Percentiles rank a stretch among this genome's conserved stretches.
Evolutionary conservation across 2,888 invertebrate species (phyloP).

Genomic region (Nematopogon swammerdamellus): DNA sequence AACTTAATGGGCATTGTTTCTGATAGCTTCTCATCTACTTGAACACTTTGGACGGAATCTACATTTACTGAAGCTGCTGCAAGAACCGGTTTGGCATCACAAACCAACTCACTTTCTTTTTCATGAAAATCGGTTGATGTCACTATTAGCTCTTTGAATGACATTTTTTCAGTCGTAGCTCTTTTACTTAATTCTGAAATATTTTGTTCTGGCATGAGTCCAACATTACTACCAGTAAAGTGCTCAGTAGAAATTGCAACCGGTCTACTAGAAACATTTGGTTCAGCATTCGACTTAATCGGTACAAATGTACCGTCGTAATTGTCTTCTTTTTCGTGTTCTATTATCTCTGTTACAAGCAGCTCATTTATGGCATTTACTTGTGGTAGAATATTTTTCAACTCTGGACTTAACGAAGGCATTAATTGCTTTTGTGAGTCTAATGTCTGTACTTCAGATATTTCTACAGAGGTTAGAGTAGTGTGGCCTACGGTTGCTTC

Average conservation of each 20-base stretch:
- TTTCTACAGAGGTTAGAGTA: constrained; percentile 26
- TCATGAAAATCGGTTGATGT: constrained; percentile 55
- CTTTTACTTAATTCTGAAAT: constrained; percentile 20
- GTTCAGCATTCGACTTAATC: constrained; percentile 28
- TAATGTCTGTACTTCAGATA: constrained; percentile 35
- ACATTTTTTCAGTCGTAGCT: constrained; percentile 50
- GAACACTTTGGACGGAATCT: constrained; percentile 40
- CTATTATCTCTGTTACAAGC: constrained; percentile 29
- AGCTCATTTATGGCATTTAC: constrained; percentile 26
- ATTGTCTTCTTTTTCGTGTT: constrained; percentile 36
- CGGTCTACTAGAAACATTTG: constrained; percentile 41
- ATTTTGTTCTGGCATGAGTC: constrained; percentile 17
- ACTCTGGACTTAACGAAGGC: constrained; percentile 19
- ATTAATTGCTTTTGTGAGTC: constrained; percentile 38
- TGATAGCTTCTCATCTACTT: constrained; percentile 47
- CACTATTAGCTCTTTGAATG: constrained; percentile 50
- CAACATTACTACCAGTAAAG: constrained; percentile 34
- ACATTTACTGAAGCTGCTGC: constrained; percentile 22
- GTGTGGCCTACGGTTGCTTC: constrained; percentile 31
- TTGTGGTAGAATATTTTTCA: constrained; percentile 26
- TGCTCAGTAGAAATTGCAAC: constrained; percentile 53
- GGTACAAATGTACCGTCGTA: constrained; percentile 15
- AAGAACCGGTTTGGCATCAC: constrained; percentile 15
- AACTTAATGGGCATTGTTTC: constrained; percentile 35
- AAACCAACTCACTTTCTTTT: constrained; percentile 40